Base-by-base conservation (phyloP, 2,888 invertebrate genomes). In the Drosophila peninsularis region DNA sequence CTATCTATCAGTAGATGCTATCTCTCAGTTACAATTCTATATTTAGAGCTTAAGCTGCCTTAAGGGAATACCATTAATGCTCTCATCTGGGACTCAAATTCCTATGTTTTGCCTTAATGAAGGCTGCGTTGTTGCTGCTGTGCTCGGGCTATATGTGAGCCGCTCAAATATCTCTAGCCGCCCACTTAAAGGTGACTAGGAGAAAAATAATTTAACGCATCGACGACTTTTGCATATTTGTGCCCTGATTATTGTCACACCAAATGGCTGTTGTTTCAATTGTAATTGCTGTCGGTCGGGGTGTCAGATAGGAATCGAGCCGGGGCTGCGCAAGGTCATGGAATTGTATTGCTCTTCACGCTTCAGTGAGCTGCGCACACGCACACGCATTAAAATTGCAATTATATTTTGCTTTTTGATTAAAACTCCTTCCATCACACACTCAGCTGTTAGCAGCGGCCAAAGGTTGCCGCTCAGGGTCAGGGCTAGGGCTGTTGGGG, bases 171-270 rank as follows among this genome's bases (percentile, higher is more conserved):
- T 11, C n/a, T n/a, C 11, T 36, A 21, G 34, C 0, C 53, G 63
- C 50, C 50, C 57, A 49, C 47, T 36, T 44, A 13, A n/a, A 27
- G 36, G 14, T 30, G 61, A 21, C n/a, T 11, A 27, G 19, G 37
- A 34, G 44, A 30, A 42, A 61, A 44, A 78, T 78, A 83, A 87
- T 86, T 82, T 75, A 86, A 75, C 75, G 84, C 78, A 50, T 80
- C 75, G 69, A 19, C 56, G 75, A 52, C 27, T 73, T 57, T 54
- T 62, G 44, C 70, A 82, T 70, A 67, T 70, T 78, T 58, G 49
- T 47, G 50, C 50, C 62, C 52, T 50, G 67, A 78, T 69, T 71
- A 70, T 87, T 82, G 80, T 47, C 67, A 53, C 41, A 45, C 19
- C 50, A 49, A 54, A 21, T 57, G 36, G 27, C 60, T 39, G 44